Conservation (phyloP, 2,888 invertebrate genomes). For the Isoperla grammatica region DNA sequence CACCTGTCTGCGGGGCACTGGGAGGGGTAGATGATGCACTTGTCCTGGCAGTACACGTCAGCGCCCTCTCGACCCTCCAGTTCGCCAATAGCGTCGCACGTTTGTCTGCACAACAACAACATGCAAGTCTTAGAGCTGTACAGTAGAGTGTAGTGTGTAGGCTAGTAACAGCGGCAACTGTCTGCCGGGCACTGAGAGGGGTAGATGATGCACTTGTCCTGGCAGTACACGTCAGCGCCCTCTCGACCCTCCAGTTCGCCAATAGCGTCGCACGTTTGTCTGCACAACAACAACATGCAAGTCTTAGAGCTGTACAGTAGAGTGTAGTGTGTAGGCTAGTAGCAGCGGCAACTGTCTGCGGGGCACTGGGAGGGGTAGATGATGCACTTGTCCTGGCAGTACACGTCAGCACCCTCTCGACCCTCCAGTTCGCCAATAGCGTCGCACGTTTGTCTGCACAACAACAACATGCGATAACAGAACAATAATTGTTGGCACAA, state of each 20-base stretch:
- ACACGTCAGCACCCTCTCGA: slow-evolving; percentile 69
- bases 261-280: slow-evolving; percentile 74
- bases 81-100: slow-evolving; percentile 78
- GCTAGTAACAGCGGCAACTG: slow-evolving; percentile 64
- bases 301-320: no score
- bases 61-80: slow-evolving; percentile 66
- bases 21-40: slow-evolving; percentile 73
- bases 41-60: slow-evolving; percentile 79
- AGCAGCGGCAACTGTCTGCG: slow-evolving; percentile 64
- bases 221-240: slow-evolving; percentile 78
- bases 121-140: no score
- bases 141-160: slow-evolving; percentile 37
- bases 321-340: slow-evolving; percentile 45
- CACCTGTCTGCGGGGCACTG: slow-evolving; percentile 68
- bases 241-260: slow-evolving; percentile 65
- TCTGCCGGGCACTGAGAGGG: slow-evolving; percentile 64
- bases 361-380: slow-evolving; percentile 71
- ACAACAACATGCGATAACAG: no score
- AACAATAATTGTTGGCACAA: no score
- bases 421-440: slow-evolving; percentile 71
- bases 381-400: slow-evolving; percentile 82
- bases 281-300: no score
- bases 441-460: slow-evolving; percentile 67
- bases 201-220: slow-evolving; percentile 79
- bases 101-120: slow-evolving; percentile 55